These are phyloP conservation scores for Nibea albiflora DNA, from an alignment of 2,113 vertebrate genomes.

Conservation along the genomic window DNA sequence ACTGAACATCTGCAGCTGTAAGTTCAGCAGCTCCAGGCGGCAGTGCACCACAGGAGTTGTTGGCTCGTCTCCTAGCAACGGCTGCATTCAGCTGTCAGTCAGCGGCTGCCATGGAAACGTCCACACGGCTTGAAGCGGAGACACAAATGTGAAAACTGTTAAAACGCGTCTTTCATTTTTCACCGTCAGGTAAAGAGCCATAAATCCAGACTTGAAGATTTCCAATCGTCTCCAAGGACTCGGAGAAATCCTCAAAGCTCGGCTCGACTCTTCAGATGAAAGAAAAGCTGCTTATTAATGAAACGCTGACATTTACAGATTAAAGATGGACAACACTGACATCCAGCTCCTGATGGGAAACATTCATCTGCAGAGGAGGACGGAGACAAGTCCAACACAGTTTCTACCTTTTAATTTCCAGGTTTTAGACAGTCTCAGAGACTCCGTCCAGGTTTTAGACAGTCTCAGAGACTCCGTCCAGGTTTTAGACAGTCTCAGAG, in stretches of 20 bases:
- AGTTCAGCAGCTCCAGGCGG: background rate
- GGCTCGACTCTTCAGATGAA: background rate
- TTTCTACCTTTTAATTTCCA: too few species aligned
- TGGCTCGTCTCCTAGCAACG: slow-evolving; percentile 13
- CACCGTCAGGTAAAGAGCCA: background rate
- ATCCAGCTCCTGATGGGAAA: slow-evolving; percentile 10
- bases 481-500: too few species aligned
- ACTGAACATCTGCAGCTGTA: background rate
- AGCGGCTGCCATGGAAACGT: background rate
- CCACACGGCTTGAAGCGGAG: background rate
- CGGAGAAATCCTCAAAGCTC: background rate
- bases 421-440: too few species aligned
- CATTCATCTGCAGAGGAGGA: background rate
- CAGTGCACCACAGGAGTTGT: background rate
- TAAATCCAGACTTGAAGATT: background rate
- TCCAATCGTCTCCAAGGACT: background rate
- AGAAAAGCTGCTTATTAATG: background rate
- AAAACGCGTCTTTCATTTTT: background rate
- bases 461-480: too few species aligned
- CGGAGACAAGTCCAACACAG: background rate
- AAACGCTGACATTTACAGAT: slow-evolving; percentile 2
- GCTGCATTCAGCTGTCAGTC: background rate
- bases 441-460: too few species aligned
- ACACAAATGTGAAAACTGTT: background rate
- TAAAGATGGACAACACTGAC: slow-evolving; percentile 1